Conservation (phyloP, 2,113 vertebrate genomes). For the Felis chaus region DNA sequence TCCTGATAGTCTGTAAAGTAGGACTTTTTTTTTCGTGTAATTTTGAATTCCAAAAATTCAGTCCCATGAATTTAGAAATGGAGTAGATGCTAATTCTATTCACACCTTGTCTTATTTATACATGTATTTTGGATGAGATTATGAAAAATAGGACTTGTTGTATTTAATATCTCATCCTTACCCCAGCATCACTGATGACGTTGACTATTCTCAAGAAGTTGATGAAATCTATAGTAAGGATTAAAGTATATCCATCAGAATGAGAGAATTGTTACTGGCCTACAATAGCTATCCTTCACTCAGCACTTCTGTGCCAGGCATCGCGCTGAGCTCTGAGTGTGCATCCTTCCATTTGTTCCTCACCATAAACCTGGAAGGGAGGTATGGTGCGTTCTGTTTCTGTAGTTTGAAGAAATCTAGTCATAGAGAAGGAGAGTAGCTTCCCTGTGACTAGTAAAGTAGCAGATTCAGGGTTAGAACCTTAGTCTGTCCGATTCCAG, state of each 20-base stretch:
- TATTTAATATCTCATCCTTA: background rate
- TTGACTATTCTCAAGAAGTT: background rate
- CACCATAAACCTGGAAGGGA: background rate
- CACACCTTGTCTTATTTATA: background rate
- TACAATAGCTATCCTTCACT: background rate
- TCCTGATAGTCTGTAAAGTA: background rate
- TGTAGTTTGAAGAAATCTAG: background rate
- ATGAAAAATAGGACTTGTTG: background rate
- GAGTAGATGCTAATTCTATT: background rate
- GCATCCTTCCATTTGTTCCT: background rate
- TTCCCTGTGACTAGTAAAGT: background rate
- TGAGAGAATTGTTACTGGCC: background rate
- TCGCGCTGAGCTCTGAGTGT: background rate
- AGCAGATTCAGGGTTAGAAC: background rate
- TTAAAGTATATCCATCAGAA: background rate
- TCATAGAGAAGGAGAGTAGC: background rate
- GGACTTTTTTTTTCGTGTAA: background rate
- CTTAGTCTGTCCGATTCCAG: background rate
- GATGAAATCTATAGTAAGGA: background rate
- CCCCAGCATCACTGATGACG: background rate
- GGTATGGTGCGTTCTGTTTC: background rate
- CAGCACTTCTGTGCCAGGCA: background rate
- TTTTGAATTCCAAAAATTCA: slow-evolving; percentile 39
- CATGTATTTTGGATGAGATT: background rate
- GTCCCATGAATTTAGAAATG: background rate